Base-by-base conservation (phyloP, 2,888 invertebrate species). In the Dyspetes luteomarginatus region DNA sequence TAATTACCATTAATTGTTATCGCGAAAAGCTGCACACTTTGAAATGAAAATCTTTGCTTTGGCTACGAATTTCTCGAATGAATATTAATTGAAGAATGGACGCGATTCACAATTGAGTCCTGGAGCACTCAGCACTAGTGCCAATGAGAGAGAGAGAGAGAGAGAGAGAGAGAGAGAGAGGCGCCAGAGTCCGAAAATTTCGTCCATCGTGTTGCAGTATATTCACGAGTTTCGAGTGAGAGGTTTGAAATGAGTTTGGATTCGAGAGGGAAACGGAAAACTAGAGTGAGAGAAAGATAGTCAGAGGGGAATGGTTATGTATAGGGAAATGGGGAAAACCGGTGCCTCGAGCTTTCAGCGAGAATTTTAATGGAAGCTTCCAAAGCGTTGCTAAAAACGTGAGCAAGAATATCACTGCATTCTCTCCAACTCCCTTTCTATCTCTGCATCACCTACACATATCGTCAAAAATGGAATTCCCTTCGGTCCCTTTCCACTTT, bases 321-420 rank as follows among this genome's bases (percentile, higher is more conserved):
- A 48, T 5, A 48, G 19, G 15, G 15, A 48, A 52, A 55, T 56
- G 26, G 43, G 50, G 56, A 58, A 69, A 69, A 19, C 56, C 26
- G 26, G 58, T 12, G 41, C 69, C 15, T 36, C 67, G 69, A 58
- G 69, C 56, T 69, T 58, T 65, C 65, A 65, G 65, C 65, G 65
- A 65, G 65, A 65, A n/a, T 65, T 65, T 65, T 65, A 65, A 65
- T 65, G 65, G 65, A 50, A 62, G 62, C 62, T 58, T 45, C 30
- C 48, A 17, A n/a, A 48, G 19, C 15, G 48, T 48, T 48, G 48
- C 17, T 48, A 48, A 17, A 48, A 48, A 48, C 48, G 48, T 48
- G 48, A 48, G 48, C 48, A 48, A 48, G 15, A 17, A 48, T 48
- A 48, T 48, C 48, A 48, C 15, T 48, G 48, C 48, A 48, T 15